Evolutionary conservation across 2,113 vertebrate species (phyloP).

Genomic region (Barbus barbus): DNA sequence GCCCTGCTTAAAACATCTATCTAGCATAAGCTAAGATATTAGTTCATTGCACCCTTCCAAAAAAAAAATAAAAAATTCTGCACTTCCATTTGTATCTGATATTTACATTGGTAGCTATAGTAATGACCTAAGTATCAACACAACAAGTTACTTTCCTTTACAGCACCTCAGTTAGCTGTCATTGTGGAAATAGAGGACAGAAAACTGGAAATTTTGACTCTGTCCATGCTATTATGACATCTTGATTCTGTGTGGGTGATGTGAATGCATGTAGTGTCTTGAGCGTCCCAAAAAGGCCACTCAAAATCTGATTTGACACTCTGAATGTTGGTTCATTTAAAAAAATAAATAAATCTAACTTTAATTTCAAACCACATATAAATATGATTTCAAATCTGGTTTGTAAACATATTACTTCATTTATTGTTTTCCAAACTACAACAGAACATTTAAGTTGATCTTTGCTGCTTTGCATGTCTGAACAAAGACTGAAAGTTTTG

Average conservation of each 20-base stretch:
- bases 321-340: not conserved
- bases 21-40: not conserved
- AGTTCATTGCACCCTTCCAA: not conserved
- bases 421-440: not conserved
- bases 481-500: not conserved
- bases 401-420: not conserved
- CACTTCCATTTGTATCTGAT: not conserved
- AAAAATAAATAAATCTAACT: not conserved
- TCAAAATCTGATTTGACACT: not conserved
- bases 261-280: not conserved
- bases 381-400: not conserved
- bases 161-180: not conserved
- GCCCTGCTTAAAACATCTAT: not conserved
- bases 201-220: slow-evolving; percentile 1
- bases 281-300: not conserved
- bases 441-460: not conserved
- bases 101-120: slow-evolving; percentile 8
- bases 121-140: slow-evolving; percentile 14
- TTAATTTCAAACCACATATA: not conserved
- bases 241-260: not conserved
- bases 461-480: not conserved
- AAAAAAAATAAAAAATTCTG: not conserved
- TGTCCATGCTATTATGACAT: not conserved
- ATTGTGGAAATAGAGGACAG: not conserved
- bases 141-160: slow-evolving; percentile 13